Percentiles rank a stretch among this genome's conserved stretches.
Conservation (phyloP, 2,113 vertebrate genomes). For the Gallinago paraguaiae region DNA sequence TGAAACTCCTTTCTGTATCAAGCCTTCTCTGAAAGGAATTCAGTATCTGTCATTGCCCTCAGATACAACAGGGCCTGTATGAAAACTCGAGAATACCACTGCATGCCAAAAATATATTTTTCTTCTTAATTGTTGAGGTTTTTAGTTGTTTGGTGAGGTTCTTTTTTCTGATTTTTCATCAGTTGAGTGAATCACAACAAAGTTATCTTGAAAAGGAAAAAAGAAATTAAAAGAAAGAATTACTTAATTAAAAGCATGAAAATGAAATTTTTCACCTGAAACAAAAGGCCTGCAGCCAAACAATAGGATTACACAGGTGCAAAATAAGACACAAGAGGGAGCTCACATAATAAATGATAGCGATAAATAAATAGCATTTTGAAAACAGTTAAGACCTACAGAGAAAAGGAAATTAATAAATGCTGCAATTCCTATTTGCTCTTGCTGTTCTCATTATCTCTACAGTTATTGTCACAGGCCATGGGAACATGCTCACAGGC, state of each 20-base stretch:
- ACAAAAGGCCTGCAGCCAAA: background rate
- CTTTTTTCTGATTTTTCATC: background rate
- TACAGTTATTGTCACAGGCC: background rate
- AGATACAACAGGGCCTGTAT: background rate
- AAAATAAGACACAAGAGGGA: slow-evolving; percentile 67
- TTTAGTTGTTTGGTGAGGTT: background rate
- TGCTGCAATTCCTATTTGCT: background rate
- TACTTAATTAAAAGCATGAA: background rate
- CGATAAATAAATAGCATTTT: slow-evolving; percentile 21
- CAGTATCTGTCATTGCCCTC: background rate
- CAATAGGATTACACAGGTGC: slow-evolving; percentile 24
- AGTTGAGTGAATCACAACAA: background rate
- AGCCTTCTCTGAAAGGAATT: background rate
- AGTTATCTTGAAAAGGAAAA: background rate
- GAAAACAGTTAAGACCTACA: background rate
- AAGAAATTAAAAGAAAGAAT: background rate
- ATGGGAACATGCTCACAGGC: background rate
- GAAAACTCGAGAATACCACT: background rate
- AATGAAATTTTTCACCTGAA: background rate
- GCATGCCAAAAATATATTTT: background rate
- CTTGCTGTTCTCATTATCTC: background rate
- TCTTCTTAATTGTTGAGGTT: background rate
- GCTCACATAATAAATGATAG: slow-evolving; percentile 63
- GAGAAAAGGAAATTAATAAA: background rate
- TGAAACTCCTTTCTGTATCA: background rate